Evolutionary conservation across 1,140 invertebrate genomes (phyloP).

Genomic region (Dolichoris vasculosae): DNA sequence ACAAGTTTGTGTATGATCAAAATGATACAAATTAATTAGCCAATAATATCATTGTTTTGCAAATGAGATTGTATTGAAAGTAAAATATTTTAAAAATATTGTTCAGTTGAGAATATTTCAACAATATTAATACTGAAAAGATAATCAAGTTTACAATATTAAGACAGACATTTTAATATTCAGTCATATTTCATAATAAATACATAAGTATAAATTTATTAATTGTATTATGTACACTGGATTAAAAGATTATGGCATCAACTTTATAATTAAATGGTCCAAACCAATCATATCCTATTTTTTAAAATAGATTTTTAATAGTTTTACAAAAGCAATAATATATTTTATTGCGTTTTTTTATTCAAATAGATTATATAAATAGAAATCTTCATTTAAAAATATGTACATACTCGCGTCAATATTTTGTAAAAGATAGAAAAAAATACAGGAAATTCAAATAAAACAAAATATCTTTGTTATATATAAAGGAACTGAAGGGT

Average conservation of each 20-base stretch:
- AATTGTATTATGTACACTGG: constrained; percentile 47
- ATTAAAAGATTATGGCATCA: constrained; percentile 35
- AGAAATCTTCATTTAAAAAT: constrained; percentile 40
- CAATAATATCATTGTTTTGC: background rate
- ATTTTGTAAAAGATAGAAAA: constrained; percentile 24
- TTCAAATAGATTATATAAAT: constrained; percentile 37
- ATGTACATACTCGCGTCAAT: constrained; percentile 36
- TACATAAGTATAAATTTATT: constrained; percentile 52
- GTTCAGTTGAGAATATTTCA: background rate
- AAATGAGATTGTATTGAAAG: background rate
- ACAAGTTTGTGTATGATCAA: background rate
- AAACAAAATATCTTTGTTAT: constrained; percentile 18
- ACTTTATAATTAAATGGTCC: constrained; percentile 31
- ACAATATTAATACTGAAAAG: constrained; percentile 3
- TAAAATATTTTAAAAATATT: background rate
- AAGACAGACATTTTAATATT: constrained; percentile 50
- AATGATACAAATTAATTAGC: constrained; percentile 8
- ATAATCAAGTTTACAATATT: constrained; percentile 19
- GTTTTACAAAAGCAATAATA: constrained; percentile 34
- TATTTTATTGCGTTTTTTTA: constrained; percentile 13
- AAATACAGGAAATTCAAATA: constrained; percentile 37
- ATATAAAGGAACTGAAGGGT: constrained; percentile 22
- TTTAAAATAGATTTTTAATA: constrained; percentile 29
- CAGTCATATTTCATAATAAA: constrained; percentile 49
- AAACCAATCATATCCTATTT: constrained; percentile 5